A percentile compares a stretch with the other conserved stretches of the same genome.
Evolutionary conservation across 2,797 vertebrate genomes (phyloP).

Genomic region (Petrocephalus sullivani): DNA sequence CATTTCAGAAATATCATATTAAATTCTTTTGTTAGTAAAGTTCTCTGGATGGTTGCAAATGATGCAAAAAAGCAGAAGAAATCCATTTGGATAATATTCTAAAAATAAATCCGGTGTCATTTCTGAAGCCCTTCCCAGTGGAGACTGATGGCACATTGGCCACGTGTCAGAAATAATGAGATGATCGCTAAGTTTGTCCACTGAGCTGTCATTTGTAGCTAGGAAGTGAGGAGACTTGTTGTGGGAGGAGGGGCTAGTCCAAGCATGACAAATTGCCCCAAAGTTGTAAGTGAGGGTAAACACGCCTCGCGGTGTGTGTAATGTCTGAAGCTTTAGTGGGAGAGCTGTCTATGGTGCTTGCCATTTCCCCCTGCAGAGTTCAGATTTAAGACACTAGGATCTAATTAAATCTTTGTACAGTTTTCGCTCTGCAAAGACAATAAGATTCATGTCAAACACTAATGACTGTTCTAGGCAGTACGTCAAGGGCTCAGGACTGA

Average conservation of each 20-base stretch:
- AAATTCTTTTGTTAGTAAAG: background rate
- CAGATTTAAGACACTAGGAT: background rate
- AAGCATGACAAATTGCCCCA: background rate
- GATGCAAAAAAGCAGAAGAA: background rate
- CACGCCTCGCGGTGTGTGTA: background rate
- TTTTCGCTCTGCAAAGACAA: background rate
- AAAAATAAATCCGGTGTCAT: background rate
- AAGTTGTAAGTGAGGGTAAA: background rate
- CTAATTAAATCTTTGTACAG: background rate
- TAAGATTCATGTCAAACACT: background rate
- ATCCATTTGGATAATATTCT: background rate
- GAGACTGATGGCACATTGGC: background rate
- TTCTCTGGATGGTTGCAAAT: background rate
- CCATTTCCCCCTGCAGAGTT: background rate
- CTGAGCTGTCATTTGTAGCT: background rate
- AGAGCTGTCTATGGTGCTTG: background rate
- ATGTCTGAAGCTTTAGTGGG: background rate
- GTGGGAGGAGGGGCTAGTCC: background rate
- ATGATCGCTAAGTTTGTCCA: background rate
- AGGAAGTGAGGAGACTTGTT: background rate
- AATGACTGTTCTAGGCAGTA: background rate
- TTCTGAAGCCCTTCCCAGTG: background rate
- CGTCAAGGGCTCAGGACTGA: background rate
- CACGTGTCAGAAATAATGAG: background rate
- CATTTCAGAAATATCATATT: background rate